Evolutionary conservation across 2,797 vertebrate species (phyloP).

Genomic region (Argya squamiceps): DNA sequence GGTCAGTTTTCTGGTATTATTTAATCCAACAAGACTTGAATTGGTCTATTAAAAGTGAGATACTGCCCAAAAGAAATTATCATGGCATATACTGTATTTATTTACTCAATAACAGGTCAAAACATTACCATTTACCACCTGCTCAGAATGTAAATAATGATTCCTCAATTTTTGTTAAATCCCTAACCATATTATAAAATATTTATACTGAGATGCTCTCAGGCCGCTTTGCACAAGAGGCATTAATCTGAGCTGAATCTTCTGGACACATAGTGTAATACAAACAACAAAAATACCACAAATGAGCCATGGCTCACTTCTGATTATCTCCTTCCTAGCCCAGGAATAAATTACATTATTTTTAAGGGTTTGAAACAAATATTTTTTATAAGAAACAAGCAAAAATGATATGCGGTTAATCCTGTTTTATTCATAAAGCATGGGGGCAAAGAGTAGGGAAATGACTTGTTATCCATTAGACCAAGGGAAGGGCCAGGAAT

Average conservation of each 20-base stretch:
- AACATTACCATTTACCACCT: neutral
- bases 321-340: neutral
- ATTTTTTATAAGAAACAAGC: neutral
- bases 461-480: neutral
- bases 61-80: neutral
- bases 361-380: neutral
- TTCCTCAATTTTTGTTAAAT: neutral
- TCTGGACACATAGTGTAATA: neutral
- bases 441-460: neutral
- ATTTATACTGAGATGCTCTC: neutral
- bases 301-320: neutral
- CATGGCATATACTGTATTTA: neutral
- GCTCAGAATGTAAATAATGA: neutral
- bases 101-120: neutral
- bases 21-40: neutral
- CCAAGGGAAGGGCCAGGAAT: slow-evolving; percentile 12
- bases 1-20: neutral
- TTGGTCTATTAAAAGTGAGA: neutral
- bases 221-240: neutral
- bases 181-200: neutral
- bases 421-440: neutral
- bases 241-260: neutral
- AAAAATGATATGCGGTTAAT: neutral
- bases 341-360: neutral
- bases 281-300: neutral